Evolutionary conservation across 2,113 vertebrate species (phyloP).

Genomic region (Polyodon spathula): DNA sequence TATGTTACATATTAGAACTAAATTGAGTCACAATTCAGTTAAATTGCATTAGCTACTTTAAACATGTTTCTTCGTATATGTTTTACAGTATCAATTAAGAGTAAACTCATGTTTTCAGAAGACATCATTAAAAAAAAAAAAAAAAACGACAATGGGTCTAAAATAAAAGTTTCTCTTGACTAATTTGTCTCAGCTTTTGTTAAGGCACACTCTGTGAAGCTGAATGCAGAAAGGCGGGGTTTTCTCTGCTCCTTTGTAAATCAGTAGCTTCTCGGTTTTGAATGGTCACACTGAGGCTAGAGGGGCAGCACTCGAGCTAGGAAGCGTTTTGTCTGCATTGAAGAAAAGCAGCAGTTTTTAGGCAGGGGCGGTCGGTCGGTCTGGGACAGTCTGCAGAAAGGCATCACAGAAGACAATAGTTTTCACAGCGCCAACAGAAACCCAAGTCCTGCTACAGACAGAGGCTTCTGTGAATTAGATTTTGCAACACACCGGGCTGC

Average conservation of each 20-base stretch:
- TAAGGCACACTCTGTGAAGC: constrained; percentile 48
- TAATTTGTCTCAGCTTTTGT: constrained; percentile 54
- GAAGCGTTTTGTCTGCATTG: constrained; percentile 65
- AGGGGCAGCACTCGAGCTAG: constrained; percentile 55
- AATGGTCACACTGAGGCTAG: constrained; percentile 61
- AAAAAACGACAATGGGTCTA: constrained; percentile 5
- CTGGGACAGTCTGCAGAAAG: constrained; percentile 49
- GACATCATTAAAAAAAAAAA: constrained; percentile 21
- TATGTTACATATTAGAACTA: too few relatives aligned
- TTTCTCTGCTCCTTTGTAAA: constrained; percentile 35
- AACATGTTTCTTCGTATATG: too few relatives aligned
- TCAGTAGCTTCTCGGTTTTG: constrained; percentile 52
- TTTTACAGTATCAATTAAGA: too few relatives aligned
- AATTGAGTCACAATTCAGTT: too few relatives aligned
- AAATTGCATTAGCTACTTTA: too few relatives aligned
- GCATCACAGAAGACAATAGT: constrained; percentile 32
- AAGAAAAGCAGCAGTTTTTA: constrained; percentile 55
- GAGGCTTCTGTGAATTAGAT: constrained; percentile 30
- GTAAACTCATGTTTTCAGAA: neutral
- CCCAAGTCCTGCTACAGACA: constrained; percentile 41
- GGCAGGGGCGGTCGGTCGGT: constrained; percentile 57
- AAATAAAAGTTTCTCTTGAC: constrained; percentile 29
- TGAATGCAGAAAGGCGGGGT: constrained; percentile 33
- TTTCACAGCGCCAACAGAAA: constrained; percentile 20
- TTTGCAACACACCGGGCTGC: constrained; percentile 30